Evolutionary conservation across 2,888 invertebrate genomes (phyloP), one percentile per base, ranked within the genome.

Genomic region (Xestoiulus laeticollis): DNA sequence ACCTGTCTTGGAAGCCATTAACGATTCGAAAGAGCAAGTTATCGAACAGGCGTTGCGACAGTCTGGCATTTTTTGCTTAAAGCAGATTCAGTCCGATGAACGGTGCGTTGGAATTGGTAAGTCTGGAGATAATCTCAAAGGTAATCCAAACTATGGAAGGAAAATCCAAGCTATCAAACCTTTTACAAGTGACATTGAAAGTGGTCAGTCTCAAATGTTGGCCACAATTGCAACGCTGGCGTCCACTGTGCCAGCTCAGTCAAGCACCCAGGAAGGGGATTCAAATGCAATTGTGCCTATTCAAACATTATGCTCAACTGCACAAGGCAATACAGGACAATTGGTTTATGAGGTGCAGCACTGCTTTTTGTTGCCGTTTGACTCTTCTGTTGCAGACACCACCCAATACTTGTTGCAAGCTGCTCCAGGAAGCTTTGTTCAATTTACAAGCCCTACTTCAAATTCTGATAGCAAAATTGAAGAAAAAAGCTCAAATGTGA

Each of bases 1-100:
- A 26, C 78, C 78, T 16, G 85, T 43, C 22, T 38, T 38, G 38
- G 85, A 85, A 16, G 44, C 38, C 44, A 26, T 85, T 19, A 43
- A 22, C 8, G 85, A 85, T 85, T 26, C 78, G 14, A 78, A 32
- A 78, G 30, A 78, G 4, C 87, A 88, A 32, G 87, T 88, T 59
- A 87, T 88, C 68, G 88, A 88, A 26, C 88, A 88, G 38, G 87
- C 87, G 6, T 44, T 87, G 33, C 85, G 87, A 10, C 87, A 88
- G 30, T 87, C 87, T 32, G 87, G 87, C 8, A 44, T 87, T 33
- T 14, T 87, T 14, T 85, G 85, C 38, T 38, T 85, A 16, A 30
- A 78, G 16, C 78, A 78, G 16, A 78, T 32, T 0, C 78, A 78
- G 30, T 30, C 78, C 4, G 26, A 26, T 78, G 30, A 12, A 1